These are phyloP conservation scores for Scolopax mira DNA, from an alignment of 2,113 vertebrate genomes.

Conservation along the genomic window DNA sequence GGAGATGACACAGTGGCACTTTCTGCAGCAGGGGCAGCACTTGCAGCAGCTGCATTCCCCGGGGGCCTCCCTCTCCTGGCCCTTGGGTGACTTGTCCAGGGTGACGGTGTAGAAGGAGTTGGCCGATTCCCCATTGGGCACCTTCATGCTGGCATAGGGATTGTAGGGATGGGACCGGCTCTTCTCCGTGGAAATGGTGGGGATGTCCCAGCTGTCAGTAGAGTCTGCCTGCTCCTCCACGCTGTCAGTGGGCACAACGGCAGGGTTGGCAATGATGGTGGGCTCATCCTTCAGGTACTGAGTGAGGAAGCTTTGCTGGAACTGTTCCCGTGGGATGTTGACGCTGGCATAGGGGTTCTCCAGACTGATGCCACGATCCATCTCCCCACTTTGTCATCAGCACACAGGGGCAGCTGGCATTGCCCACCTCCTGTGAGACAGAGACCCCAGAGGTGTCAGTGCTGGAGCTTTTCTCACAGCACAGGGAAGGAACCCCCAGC, in stretches of 20 bases:
- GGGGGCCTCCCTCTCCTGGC: background rate
- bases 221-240: background rate
- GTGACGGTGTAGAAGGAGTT: slow-evolving; percentile 49
- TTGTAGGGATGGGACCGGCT: slow-evolving; percentile 63
- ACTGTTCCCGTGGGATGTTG: slow-evolving; percentile 77
- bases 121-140: background rate
- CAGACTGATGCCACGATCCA: slow-evolving; percentile 73
- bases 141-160: slow-evolving; percentile 67
- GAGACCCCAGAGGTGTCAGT: background rate
- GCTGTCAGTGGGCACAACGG: background rate
- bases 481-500: rapidly evolving
- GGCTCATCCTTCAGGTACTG: slow-evolving; percentile 61
- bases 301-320: slow-evolving; percentile 71
- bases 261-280: slow-evolving; percentile 65
- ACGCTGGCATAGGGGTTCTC: slow-evolving; percentile 79
- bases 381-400: background rate
- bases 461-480: background rate
- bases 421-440: background rate
- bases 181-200: background rate
- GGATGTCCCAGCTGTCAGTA: background rate
- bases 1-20: slow-evolving; percentile 65
- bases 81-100: slow-evolving; percentile 49
- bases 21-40: slow-evolving; percentile 59
- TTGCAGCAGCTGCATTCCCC: slow-evolving; percentile 62
- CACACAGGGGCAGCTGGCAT: rapidly evolving